Evolutionary conservation across 2,888 invertebrate species (phyloP).

Genomic region (Drosophila paramelanica): DNA sequence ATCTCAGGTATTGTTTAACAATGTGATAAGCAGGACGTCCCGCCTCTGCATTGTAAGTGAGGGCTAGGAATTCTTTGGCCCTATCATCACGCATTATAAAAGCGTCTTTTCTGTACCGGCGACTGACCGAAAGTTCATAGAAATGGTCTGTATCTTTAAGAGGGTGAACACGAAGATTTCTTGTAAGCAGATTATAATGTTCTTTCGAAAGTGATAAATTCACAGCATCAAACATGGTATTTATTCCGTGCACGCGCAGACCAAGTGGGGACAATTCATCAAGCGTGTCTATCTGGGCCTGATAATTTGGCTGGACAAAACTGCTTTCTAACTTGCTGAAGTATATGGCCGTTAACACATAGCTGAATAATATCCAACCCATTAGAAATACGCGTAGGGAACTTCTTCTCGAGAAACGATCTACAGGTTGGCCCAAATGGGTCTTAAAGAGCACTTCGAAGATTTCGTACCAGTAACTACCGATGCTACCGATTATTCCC

Average conservation of each 20-base stretch:
- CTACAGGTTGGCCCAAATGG: conserved; percentile 76
- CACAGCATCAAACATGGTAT: conserved; percentile 52
- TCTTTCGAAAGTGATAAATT: conserved; percentile 44
- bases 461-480: conserved; percentile 65
- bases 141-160: conserved; percentile 43
- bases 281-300: conserved; percentile 74
- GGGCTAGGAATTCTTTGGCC: conserved; percentile 75
- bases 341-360: conserved; percentile 78
- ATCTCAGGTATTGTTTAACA: conserved; percentile 78
- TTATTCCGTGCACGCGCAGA: conserved; percentile 63
- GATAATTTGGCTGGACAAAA: conserved; percentile 79
- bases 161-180: conserved; percentile 42
- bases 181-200: conserved; percentile 43
- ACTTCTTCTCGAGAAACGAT: conserved; percentile 63
- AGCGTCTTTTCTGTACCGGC: conserved; percentile 26
- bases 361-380: conserved; percentile 82
- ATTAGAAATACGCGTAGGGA: conserved; percentile 78
- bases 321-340: conserved; percentile 83
- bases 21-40: conserved; percentile 80
- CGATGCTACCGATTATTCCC: conserved; percentile 10
- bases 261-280: conserved; percentile 52
- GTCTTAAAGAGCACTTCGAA: conserved; percentile 75
- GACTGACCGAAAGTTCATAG: conserved; percentile 31
- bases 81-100: conserved; percentile 75
- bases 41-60: conserved; percentile 69